Evolutionary conservation across 2,113 vertebrate species (phyloP).

Genomic region (Spilogale gracilis): DNA sequence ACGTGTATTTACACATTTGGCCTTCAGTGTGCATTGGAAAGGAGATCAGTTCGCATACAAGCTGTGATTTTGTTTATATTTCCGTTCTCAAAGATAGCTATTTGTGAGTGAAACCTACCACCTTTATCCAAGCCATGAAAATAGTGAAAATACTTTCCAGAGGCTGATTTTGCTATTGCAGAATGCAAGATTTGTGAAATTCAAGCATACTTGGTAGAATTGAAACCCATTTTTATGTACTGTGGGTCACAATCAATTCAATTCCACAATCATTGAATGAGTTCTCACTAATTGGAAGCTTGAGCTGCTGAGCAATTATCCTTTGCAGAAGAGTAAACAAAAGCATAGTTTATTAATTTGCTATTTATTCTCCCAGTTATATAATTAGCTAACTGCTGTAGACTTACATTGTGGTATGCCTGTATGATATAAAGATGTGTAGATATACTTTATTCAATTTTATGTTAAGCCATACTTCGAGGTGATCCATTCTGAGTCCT

Average conservation of each 20-base stretch:
- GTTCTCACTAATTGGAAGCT: conserved; percentile 59
- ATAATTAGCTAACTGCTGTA: conserved; percentile 53
- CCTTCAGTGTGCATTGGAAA: conserved; percentile 70
- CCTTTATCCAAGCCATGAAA: conserved; percentile 71
- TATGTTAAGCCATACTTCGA: not conserved
- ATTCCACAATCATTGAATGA: conserved; percentile 54
- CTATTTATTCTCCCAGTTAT: conserved; percentile 43
- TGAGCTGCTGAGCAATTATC: conserved; percentile 63
- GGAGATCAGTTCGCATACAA: conserved; percentile 62
- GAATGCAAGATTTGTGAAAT: conserved; percentile 51
- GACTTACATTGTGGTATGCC: not conserved
- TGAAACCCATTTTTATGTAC: conserved; percentile 53
- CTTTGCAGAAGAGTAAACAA: conserved; percentile 53
- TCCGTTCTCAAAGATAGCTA: conserved; percentile 71
- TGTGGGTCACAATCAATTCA: conserved; percentile 59
- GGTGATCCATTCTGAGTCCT: not conserved
- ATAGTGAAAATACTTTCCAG: conserved; percentile 65
- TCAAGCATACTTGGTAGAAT: conserved; percentile 21
- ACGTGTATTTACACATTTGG: conserved; percentile 66
- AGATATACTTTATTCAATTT: conserved; percentile 43
- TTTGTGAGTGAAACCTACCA: conserved; percentile 77
- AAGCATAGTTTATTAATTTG: conserved; percentile 69
- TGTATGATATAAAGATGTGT: conserved; percentile 1
- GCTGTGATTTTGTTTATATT: conserved; percentile 79
- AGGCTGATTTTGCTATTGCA: conserved; percentile 19